Percentiles rank a stretch among this genome's conserved stretches.
Evolutionary conservation across 2,113 vertebrate species (phyloP).

Genomic region (Mastomys coucha): DNA sequence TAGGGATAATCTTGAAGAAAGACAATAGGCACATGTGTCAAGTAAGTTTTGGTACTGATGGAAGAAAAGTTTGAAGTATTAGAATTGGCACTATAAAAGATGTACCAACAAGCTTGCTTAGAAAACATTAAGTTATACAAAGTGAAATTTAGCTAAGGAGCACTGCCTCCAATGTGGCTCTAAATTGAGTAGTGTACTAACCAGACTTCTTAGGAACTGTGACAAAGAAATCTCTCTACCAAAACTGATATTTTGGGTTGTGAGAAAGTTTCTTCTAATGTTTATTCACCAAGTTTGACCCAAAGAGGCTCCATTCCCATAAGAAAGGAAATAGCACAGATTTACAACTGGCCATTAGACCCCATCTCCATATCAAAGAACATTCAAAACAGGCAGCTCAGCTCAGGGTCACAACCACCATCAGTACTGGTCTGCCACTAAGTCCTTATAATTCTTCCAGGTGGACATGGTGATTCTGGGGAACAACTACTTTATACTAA

Average conservation of each 20-base stretch:
- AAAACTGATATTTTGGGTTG: not conserved
- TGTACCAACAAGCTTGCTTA: not conserved
- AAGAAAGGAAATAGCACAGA: not conserved
- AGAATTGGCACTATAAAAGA: not conserved
- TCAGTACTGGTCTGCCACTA: not conserved
- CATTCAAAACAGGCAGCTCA: not conserved
- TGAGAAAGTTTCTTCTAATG: not conserved
- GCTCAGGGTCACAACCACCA: not conserved
- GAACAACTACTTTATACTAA: not conserved
- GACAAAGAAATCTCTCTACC: not conserved
- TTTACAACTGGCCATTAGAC: not conserved
- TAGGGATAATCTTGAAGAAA: not conserved
- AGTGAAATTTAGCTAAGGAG: not conserved
- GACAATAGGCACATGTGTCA: not conserved
- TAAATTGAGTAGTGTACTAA: too few species aligned
- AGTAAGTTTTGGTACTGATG: not conserved
- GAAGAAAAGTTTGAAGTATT: too few species aligned
- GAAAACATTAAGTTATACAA: not conserved
- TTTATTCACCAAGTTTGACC: not conserved
- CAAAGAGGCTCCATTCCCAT: not conserved
- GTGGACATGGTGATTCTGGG: not conserved
- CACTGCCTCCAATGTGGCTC: not conserved
- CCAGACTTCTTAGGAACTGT: not conserved
- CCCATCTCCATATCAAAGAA: not conserved
- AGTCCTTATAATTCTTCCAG: not conserved